Evolutionary conservation across 2,797 vertebrate species (phyloP), one percentile per base, ranked within the genome.

Genomic region (Pangasius mekongensis): DNA sequence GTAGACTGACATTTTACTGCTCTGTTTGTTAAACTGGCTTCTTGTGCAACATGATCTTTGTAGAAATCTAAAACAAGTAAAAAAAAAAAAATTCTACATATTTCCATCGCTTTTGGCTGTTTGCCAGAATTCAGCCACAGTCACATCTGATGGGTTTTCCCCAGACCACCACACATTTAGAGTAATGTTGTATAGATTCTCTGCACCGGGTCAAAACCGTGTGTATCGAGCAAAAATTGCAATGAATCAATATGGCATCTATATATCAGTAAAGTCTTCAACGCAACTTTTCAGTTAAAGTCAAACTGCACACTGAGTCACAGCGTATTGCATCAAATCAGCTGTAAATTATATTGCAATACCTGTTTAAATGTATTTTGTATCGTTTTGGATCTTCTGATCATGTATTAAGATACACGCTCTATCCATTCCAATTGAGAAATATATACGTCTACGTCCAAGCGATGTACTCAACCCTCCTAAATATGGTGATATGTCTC

Each of bases 121-220:
- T 67, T 49, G 73, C 0, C 43, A 74, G 71, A 74, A 74, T 74
- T 43, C 10, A 52, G 27, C 27, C 47, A n/a, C 47, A 9, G 30
- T 36, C 3, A 58, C 54, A 58, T 43, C 78, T 27, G 22, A 82
- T 60, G 20, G 5, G 4, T 27, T 60, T 82, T 33, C 56, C 56
- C 56, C 78, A 82, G 36, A 82, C 78, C 22, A 81, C 36, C 78
- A 82, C 22, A 82, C 16, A 30, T n/a, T 62, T 47, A 43, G 36
- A 27, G 39, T 83, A 47, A 66, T 2, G 7, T 11, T 58, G 39
- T 49, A 20, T 66, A 83, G 27, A 47, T 64, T n/a, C 39, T 18
- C 20, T 36, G 54, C 78, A 58, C 30, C 20, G 30, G 24, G 5
- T 36, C 54, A 58, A 81, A 60, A 81, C 78, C 1, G 4, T 60